Percentiles rank a stretch among this genome's conserved stretches.
These are phyloP conservation scores for Aphodius granarius DNA, from an alignment of 2,888 invertebrate species.

Conservation along the genomic window DNA sequence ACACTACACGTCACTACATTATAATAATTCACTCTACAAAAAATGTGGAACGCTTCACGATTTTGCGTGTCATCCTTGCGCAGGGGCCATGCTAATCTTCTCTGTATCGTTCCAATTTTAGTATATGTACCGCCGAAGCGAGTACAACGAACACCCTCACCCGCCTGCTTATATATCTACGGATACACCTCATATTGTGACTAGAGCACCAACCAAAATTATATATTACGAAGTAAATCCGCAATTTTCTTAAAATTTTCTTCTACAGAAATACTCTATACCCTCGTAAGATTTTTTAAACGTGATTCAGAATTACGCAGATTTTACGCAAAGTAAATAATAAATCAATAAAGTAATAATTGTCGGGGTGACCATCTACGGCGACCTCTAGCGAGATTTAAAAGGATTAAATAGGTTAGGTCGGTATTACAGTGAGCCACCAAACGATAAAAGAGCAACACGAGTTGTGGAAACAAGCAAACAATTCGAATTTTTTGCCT, in stretches of 20 bases:
- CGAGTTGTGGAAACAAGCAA: too few relatives aligned
- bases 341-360: not conserved
- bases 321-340: not conserved
- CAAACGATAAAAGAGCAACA: too few relatives aligned
- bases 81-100: conserved; percentile 92
- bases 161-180: not conserved
- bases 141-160: conserved; percentile 54
- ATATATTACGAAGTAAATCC: not conserved
- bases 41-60: conserved; percentile 86
- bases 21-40: too few relatives aligned
- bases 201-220: not conserved
- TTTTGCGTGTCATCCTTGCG: conserved; percentile 93
- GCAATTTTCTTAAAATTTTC: not conserved
- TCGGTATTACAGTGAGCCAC: not conserved
- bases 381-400: not conserved
- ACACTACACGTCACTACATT: too few relatives aligned
- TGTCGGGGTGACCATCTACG: not conserved
- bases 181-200: not conserved
- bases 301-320: not conserved
- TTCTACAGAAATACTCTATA: not conserved
- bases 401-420: not conserved
- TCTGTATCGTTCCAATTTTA: conserved; percentile 92
- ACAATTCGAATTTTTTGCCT: too few relatives aligned
- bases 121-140: conserved; percentile 80
- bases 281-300: not conserved